Conservation (phyloP, 2,113 vertebrate species). For the Periophthalmodon schlosseri region DNA sequence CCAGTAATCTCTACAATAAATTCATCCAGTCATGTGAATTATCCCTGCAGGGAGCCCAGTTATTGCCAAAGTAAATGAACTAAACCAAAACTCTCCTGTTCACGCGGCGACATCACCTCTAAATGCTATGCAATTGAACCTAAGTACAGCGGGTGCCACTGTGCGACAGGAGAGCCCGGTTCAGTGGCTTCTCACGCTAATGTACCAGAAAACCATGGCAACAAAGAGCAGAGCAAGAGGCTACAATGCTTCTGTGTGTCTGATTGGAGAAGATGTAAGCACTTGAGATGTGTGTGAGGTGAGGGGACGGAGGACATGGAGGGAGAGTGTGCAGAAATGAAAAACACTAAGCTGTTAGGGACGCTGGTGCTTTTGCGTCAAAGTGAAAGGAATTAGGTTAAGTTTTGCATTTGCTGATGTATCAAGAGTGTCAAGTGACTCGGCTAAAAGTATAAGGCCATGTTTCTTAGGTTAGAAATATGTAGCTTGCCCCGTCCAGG, state of each 20-base stretch:
- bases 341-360: background rate
- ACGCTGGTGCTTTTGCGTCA: background rate
- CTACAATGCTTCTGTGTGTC: background rate
- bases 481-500: too few species aligned
- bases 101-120: slow-evolving; percentile 27
- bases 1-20: background rate
- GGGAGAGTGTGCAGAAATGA: background rate
- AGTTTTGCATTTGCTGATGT: too few species aligned
- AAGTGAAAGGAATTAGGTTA: too few species aligned
- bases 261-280: slow-evolving; percentile 7
- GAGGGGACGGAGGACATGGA: background rate
- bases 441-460: too few species aligned
- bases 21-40: background rate
- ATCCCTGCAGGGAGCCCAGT: background rate
- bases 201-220: slow-evolving; percentile 1
- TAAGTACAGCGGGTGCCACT: background rate
- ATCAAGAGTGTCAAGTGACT: too few species aligned
- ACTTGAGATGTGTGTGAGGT: background rate
- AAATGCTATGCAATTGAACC: slow-evolving; percentile 27
- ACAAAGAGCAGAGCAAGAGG: background rate
- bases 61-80: slow-evolving; percentile 26
- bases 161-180: background rate
- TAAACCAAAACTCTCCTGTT: slow-evolving; percentile 23
- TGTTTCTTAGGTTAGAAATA: too few species aligned
- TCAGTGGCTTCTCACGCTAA: background rate